These are phyloP conservation scores for Temnothorax nylanderi DNA, from an alignment of 1,140 invertebrate genomes.

Conservation along the genomic window DNA sequence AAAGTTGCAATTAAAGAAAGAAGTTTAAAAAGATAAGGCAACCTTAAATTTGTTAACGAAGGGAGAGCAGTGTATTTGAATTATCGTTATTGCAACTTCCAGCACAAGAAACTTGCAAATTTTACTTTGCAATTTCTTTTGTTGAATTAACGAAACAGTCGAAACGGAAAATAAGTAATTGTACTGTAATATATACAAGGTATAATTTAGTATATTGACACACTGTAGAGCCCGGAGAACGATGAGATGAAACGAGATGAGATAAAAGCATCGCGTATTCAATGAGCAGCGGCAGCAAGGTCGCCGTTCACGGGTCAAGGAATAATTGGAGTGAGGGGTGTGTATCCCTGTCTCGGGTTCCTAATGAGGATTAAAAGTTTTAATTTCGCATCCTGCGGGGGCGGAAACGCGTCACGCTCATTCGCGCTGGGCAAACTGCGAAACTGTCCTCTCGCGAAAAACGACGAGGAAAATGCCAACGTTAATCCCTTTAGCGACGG, in stretches of 20 bases:
- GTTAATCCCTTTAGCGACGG: constrained; percentile 35
- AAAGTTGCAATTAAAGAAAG: constrained; percentile 1
- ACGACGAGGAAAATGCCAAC: not conserved
- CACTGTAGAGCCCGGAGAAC: not conserved
- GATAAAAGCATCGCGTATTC: constrained; percentile 22
- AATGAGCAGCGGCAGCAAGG: constrained; percentile 11
- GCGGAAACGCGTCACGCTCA: not conserved
- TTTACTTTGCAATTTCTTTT: not conserved
- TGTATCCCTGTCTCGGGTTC: constrained; percentile 27
- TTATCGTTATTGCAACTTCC: not conserved
- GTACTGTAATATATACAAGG: not conserved
- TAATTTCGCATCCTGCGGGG: constrained; percentile 24
- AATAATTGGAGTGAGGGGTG: constrained; percentile 36
- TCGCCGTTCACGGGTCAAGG: constrained; percentile 18
- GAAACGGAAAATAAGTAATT: not conserved
- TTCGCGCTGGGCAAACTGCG: not conserved
- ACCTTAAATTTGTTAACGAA: not conserved
- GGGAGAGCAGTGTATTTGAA: not conserved
- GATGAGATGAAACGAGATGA: constrained; percentile 5
- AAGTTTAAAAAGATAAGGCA: not conserved
- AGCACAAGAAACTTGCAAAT: not conserved
- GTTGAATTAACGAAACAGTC: not conserved
- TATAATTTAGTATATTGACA: constrained; percentile 4
- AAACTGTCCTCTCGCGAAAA: not conserved
- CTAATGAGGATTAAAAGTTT: constrained; percentile 55